Base-by-base conservation (phyloP, 2,888 invertebrate genomes). In the Agrilus cyanescens region DNA sequence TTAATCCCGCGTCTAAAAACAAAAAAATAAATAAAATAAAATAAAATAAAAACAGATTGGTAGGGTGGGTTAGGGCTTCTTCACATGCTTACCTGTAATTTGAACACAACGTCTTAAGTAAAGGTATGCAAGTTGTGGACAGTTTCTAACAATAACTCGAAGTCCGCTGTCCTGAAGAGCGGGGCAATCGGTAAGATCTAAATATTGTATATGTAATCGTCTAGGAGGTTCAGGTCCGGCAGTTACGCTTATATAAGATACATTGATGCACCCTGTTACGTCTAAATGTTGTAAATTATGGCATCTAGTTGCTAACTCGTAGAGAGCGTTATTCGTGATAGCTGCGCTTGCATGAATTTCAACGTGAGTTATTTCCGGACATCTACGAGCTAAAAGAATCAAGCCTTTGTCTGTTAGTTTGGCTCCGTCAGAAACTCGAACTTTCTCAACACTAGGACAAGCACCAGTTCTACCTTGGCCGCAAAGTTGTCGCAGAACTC, bases 171-270 rank as follows among this genome's bases (percentile, higher is more conserved):
- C 93, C 47, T 88, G 85, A 33, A 94, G 75, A 13, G 79, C 76
- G 44, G 80, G 76, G 60, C 94, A 94, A 66, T 94, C 93, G 4
- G 91, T 91, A 55, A 94, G 74, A 69, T 94, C 93, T 51, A 94
- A 73, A 65, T 86, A 87, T 62, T 91, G 89, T 35, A 93, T 72
- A 35, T 85, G 78, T 12, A 91, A 74, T 40, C 81, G 69, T 43
- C 80, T 66, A 1, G 78, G 71, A 5, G 76, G 74, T 49, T 80
- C 78, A 48, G 79, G 71, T 39, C 78, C 71, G 53, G 78, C 75
- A 51, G 77, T 75, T 57, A 80, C 75, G 54, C 78, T 80, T 16
- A 88, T 82, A 70, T 85, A 85, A 51, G 85, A 84, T 50, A 89
- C 78, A 61, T 82, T 77, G 18, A 80, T 74, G 63, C 88, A 89